Percentiles rank a stretch among this genome's conserved stretches.
These are phyloP conservation scores for Ascaphus truei DNA, from an alignment of 2,113 vertebrate species.

Conservation along the genomic window DNA sequence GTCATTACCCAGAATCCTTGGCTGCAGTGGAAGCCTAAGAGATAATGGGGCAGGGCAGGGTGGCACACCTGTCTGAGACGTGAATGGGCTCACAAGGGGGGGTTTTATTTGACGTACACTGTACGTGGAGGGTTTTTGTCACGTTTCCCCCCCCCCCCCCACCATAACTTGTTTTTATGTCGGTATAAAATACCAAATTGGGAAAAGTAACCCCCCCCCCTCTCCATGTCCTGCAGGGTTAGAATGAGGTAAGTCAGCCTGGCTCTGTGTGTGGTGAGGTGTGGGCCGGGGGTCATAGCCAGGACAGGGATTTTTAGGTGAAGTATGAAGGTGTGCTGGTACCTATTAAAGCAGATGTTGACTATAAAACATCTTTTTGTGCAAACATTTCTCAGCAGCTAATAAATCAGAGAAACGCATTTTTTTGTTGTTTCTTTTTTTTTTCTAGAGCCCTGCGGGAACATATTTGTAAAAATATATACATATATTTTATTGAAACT, in stretches of 20 bases:
- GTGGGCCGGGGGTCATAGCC: background rate
- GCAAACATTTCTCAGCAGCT: conserved; percentile 34
- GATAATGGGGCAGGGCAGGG: background rate
- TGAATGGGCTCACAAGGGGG: background rate
- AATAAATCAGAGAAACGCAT: conserved; percentile 27
- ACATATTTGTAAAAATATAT: background rate
- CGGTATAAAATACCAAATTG: background rate
- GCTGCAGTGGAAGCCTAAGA: background rate
- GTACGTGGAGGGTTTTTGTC: background rate
- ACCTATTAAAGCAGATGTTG: conserved; percentile 29
- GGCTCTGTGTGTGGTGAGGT: background rate
- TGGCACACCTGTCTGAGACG: background rate
- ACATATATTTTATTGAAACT: conserved; percentile 27
- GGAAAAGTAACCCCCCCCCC: background rate
- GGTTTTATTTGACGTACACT: background rate
- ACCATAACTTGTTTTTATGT: too few species aligned
- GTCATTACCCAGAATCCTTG: background rate
- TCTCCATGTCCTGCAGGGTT: conserved; percentile 3
- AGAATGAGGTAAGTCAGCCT: conserved; percentile 12
- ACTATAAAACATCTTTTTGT: conserved; percentile 32
- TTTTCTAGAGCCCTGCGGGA: conserved; percentile 23
- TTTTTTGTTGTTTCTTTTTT: conserved; percentile 2
- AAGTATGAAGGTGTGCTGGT: conserved; percentile 26
- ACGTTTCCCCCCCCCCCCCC: background rate
- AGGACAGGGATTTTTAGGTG: background rate